A percentile compares a stretch with the other conserved stretches of the same genome.
Evolutionary conservation across 1,140 invertebrate genomes (phyloP).

Genomic region (Dreissena rostriformis): DNA sequence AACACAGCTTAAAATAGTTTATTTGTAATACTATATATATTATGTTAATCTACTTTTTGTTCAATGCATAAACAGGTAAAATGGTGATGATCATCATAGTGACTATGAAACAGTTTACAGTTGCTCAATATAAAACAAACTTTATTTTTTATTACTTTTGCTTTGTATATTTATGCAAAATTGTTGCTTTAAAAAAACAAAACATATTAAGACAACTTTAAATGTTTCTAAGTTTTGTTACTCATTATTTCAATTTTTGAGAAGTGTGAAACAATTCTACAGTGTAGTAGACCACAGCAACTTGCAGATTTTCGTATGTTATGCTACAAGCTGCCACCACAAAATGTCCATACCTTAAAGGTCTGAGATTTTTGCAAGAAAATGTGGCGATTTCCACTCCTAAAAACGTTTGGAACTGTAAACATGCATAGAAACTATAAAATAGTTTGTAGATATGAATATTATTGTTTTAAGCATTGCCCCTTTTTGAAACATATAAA

Average conservation of each 20-base stretch:
- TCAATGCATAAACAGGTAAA: no score
- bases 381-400: constrained; percentile 8
- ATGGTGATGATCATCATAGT: no score
- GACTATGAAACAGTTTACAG: no score
- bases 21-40: no score
- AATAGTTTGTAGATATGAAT: background rate
- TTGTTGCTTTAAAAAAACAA: background rate
- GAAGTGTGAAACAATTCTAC: background rate
- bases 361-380: constrained; percentile 14
- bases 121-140: no score
- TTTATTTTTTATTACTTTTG: no score
- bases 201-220: background rate
- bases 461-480: background rate
- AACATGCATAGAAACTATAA: background rate
- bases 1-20: no score
- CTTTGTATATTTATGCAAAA: background rate
- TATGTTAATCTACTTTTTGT: no score
- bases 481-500: background rate
- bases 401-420: constrained; percentile 45
- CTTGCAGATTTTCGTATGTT: background rate
- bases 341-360: constrained; percentile 6
- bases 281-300: background rate
- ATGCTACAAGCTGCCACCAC: background rate
- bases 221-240: background rate
- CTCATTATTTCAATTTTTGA: background rate